These are phyloP conservation scores for Cairina moschata DNA, from an alignment of 2,113 vertebrate genomes.

Conservation along the genomic window DNA sequence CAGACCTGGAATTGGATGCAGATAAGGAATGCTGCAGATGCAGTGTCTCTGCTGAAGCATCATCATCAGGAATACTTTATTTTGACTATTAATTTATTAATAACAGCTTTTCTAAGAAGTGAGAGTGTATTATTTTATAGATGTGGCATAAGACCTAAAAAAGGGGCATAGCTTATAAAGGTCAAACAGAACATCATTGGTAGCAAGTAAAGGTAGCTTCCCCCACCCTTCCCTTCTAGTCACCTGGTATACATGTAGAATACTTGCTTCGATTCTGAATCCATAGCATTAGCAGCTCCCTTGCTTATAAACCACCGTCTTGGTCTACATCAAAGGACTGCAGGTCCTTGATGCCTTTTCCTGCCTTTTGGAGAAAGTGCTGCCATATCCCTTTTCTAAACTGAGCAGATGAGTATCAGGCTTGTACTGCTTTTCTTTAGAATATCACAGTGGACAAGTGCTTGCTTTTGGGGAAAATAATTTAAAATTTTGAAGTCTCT, in stretches of 20 bases:
- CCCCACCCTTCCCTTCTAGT: background rate
- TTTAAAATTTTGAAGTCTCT: background rate
- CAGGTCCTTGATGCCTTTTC: background rate
- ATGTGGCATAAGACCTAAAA: background rate
- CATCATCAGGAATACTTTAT: background rate
- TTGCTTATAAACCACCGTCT: background rate
- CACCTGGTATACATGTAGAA: background rate
- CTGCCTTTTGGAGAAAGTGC: background rate
- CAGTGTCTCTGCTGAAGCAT: background rate
- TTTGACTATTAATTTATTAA: background rate
- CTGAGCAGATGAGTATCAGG: background rate
- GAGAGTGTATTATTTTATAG: background rate
- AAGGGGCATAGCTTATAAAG: background rate
- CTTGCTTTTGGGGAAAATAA: background rate
- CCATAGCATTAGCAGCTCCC: background rate
- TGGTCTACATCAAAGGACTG: background rate
- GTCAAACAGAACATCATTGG: background rate
- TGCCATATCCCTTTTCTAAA: background rate
- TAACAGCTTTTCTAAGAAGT: background rate
- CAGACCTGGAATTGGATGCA: background rate
- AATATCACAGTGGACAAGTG: background rate
- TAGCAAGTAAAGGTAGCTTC: background rate
- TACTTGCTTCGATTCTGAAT: background rate
- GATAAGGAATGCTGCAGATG: background rate
- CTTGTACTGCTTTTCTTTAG: background rate